Evolutionary conservation across 2,888 invertebrate species (phyloP), one percentile per base, ranked within the genome.

Genomic region (Adelphocoris suturalis): DNA sequence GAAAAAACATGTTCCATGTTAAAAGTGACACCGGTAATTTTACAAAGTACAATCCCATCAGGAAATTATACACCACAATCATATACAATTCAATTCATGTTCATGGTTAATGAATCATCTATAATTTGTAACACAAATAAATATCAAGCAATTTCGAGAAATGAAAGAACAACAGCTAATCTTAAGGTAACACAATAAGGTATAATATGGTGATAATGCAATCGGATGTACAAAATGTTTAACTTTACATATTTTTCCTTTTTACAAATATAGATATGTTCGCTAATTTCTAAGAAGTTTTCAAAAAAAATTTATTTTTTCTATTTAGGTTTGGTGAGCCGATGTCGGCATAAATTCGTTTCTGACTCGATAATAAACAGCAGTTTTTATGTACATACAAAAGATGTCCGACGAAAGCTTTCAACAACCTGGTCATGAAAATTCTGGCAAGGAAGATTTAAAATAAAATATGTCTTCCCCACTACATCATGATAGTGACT

Each of bases 351-450:
- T 82, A 82, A 82, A 82, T 82, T 82, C 82, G 82, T 55, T 48
- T 82, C 52, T 82, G 82, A 52, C 48, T 48, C 27, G 52, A 82
- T 52, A 27, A 14, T 82, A 82, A 82, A 82, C 82, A 52, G 80
- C 46, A 48, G n/a, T 52, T 68, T 68, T 68, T 23, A 68, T 68
- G 68, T 68, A 68, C 68, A 68, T 23, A 0, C 5, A 16, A 14
- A 52, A 37, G n/a, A 19, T 27, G 23, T 19, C 11, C 68, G 23
- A 68, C 68, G 19, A 23, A 27, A 16, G 52, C 52, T 52, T 16
- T 52, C 27, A 57, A 68, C 68, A 68, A 27, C 68, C n/a, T n/a
- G 9, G 68, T 68, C 68, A 68, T 68, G 68, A 68, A 23, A 68
- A 23, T 68, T 68, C 23, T 68, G 23, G 68, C 23, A 12, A 23